phyloP scores from a whole-genome alignment of 2,113 vertebrate species.

The Theristicus caerulescens region DNA sequence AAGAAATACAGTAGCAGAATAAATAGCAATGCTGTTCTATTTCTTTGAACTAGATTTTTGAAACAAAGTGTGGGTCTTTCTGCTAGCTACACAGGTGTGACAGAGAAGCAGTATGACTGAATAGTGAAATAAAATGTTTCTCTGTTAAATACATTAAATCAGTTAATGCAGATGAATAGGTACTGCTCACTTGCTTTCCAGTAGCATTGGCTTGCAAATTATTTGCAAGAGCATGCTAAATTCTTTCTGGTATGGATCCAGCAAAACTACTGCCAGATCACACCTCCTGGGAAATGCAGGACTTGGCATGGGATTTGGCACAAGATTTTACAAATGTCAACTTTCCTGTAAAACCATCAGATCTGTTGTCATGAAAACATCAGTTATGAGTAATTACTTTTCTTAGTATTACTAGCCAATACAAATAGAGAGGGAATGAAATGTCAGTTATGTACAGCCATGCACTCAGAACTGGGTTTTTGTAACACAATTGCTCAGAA shows the following conservation, averaged over 20 bases:
- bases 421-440: conserved; percentile 15
- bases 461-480: not conserved
- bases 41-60: not conserved
- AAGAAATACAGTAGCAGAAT: not conserved
- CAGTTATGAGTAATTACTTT: conserved; percentile 46
- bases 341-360: conserved; percentile 16
- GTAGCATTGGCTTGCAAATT: not conserved
- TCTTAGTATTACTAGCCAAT: conserved; percentile 28
- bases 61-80: not conserved
- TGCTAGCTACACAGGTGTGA: not conserved
- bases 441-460: not conserved
- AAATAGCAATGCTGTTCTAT: not conserved
- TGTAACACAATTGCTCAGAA: not conserved
- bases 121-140: not conserved
- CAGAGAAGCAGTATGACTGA: not conserved
- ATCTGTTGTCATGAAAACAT: conserved; percentile 35
- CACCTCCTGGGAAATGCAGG: not conserved
- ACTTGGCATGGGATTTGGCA: conserved; percentile 31
- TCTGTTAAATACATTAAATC: not conserved
- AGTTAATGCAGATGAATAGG: not conserved
- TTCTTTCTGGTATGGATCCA: not conserved
- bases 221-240: not conserved
- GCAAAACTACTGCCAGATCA: not conserved
- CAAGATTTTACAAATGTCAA: not conserved
- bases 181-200: not conserved